These are phyloP conservation scores for Typhlomys cinereus DNA, from an alignment of 2,113 vertebrate genomes.

Conservation along the genomic window DNA sequence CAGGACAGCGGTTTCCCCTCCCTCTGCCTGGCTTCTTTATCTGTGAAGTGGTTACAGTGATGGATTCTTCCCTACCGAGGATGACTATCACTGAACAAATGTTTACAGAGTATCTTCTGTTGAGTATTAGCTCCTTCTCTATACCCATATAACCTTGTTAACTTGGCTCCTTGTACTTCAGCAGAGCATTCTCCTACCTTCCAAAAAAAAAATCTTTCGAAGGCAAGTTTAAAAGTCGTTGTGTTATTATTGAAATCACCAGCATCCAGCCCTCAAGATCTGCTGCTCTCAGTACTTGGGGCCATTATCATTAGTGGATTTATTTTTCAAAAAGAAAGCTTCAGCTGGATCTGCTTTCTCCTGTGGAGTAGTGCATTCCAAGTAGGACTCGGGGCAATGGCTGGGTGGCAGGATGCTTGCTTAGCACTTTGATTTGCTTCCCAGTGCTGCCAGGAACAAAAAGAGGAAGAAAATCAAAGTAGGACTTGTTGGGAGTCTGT, in stretches of 20 bases:
- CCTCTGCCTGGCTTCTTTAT: background rate
- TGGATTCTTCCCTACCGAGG: background rate
- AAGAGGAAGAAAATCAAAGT: too few species aligned
- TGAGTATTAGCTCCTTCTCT: background rate
- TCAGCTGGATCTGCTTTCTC: background rate
- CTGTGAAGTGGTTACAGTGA: background rate
- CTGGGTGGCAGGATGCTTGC: too few species aligned
- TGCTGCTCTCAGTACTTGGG: background rate
- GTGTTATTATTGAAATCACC: background rate
- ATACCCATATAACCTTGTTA: background rate
- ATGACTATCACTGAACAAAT: background rate
- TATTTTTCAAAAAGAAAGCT: background rate
- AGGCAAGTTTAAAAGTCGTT: background rate
- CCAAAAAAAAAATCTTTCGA: background rate
- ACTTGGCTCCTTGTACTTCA: background rate
- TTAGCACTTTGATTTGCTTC: too few species aligned
- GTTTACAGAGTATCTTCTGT: background rate
- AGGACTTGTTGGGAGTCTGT: background rate
- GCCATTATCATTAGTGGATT: background rate
- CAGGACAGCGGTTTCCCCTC: background rate
- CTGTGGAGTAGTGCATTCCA: background rate
- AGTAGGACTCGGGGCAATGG: too few species aligned
- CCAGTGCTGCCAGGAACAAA: too few species aligned
- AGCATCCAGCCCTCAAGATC: background rate
- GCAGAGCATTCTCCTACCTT: background rate